phyloP scores from a whole-genome alignment of 2,888 invertebrate species.

The Exephanes ischioxanthus region DNA sequence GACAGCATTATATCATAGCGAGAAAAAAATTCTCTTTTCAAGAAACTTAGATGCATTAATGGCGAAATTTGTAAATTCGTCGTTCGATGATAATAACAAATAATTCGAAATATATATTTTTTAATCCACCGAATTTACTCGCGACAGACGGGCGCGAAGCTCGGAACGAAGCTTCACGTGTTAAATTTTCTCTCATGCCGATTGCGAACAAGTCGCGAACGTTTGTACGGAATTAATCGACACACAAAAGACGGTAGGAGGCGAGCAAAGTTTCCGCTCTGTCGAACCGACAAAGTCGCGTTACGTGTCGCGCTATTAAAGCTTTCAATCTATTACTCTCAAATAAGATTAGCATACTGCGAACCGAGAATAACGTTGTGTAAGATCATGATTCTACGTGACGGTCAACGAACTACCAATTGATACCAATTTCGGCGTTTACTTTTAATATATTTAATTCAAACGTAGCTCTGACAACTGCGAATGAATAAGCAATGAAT shows the following conservation, averaged over 20 bases:
- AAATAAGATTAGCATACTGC: constrained; percentile 46
- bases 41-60: neutral
- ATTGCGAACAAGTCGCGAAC: constrained; percentile 30
- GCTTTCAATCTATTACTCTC: constrained; percentile 62
- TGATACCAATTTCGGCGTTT: constrained; percentile 39
- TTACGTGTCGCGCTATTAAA: constrained; percentile 35
- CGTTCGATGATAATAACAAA: neutral
- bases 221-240: constrained; percentile 48
- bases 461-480: neutral
- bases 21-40: neutral
- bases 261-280: constrained; percentile 46
- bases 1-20: constrained; percentile 9
- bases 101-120: neutral
- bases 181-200: constrained; percentile 33
- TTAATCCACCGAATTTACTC: neutral
- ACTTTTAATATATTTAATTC: constrained; percentile 39
- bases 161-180: neutral
- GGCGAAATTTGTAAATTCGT: neutral
- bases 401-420: constrained; percentile 59
- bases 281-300: constrained; percentile 48
- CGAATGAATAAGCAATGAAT: neutral
- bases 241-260: constrained; percentile 55
- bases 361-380: constrained; percentile 43
- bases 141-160: neutral
- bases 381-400: constrained; percentile 29